Percentiles rank a stretch among this genome's conserved stretches.
phyloP scores from a whole-genome alignment of 2,797 vertebrate genomes.

The Manis javanica region DNA sequence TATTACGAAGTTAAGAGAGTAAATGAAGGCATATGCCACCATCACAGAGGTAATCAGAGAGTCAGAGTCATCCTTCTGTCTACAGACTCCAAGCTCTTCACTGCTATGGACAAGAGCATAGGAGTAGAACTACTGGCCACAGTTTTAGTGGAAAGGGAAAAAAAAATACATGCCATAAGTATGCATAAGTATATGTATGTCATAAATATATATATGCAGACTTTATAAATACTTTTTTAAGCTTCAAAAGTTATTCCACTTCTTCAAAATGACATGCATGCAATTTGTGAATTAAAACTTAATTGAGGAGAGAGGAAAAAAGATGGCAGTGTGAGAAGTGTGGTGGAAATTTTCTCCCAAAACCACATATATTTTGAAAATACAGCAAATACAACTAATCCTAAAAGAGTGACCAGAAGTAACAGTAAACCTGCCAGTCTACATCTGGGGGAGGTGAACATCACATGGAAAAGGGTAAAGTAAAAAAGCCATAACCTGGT shows the following conservation, averaged over 20 bases:
- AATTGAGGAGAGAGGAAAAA: background rate
- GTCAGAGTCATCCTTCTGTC: background rate
- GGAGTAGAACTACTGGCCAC: background rate
- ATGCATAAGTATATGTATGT: background rate
- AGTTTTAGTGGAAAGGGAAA: background rate
- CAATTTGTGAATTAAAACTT: conserved; percentile 45
- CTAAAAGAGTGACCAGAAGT: too few species aligned
- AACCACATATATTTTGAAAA: too few species aligned
- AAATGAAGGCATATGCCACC: background rate
- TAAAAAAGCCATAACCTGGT: too few species aligned
- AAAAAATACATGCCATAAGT: background rate
- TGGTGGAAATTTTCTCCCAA: too few species aligned
- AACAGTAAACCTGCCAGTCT: too few species aligned
- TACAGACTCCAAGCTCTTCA: background rate
- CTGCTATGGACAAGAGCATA: background rate
- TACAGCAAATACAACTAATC: too few species aligned
- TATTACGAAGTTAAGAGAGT: background rate
- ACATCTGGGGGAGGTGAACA: too few species aligned
- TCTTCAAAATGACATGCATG: background rate
- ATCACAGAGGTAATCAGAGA: background rate
- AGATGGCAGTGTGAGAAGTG: too few species aligned
- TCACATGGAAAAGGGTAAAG: too few species aligned
- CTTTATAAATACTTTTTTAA: background rate
- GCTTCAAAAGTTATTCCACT: background rate
- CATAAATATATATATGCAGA: background rate